Base-by-base conservation (phyloP, 2,113 vertebrate species). In the Syngnathoides biaculeatus region DNA sequence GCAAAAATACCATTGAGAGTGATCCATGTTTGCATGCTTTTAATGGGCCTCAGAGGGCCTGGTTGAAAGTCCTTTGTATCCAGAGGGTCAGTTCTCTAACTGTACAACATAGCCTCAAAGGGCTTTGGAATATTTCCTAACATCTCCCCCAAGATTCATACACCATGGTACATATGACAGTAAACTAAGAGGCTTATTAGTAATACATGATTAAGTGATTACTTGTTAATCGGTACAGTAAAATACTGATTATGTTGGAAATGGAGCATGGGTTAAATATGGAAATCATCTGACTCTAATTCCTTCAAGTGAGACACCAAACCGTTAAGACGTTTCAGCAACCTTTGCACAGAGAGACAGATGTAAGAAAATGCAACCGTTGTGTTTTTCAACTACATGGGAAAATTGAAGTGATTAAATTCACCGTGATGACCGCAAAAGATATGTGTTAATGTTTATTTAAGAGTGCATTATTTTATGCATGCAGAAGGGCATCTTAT, bases 11-110 rank as follows among this genome's bases (percentile, higher is more conserved):
- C 75, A 77, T 73, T 73, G 78, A 88, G 87, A 90, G 80, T 84
- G 85, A 90, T 88, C 81, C 78, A 80, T 85, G 88, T 91, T 89
- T 91, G 87, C 86, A 89, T 89, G 85, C 79, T 89, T 87, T 90
- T 90, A 91, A 91, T 90, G 82, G 89, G 90, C 82, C 87, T 85
- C 88, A 0, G 62, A 83, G 88, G 90, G 73, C 82, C 75, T 30
- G 79, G 78, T 77, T 86, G 87, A 86, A 74, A 82, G 73, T 81
- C 84, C 81, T 84, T 79, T 87, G 66, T 79, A 86, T 80, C 67
- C 72, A 73, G 64, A 85, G 89, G 88, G 86, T 88, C 81, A 89
- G 74, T 67, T 82, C 75, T 74, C 68, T 73, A 79, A 83, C 78
- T 84, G 70, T 79, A 67, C 56, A 45, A 72, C 70, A 17, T 57